These are phyloP conservation scores for Tupaia chinensis DNA, from an alignment of 2,113 vertebrate genomes.

Conservation along the genomic window DNA sequence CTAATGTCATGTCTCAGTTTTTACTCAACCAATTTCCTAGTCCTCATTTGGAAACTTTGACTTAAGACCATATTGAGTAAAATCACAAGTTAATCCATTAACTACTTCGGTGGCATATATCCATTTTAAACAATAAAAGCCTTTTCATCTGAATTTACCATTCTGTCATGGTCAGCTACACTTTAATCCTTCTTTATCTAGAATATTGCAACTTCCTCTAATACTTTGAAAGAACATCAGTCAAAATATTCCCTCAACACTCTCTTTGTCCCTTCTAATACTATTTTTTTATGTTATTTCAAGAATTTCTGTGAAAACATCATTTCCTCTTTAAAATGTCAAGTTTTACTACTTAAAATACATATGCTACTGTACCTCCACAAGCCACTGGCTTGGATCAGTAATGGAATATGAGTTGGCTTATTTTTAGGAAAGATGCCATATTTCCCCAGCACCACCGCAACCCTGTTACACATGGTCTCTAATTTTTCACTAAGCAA, in stretches of 20 bases:
- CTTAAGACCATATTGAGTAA: background rate
- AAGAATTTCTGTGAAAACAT: slow-evolving; percentile 40
- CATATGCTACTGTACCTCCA: background rate
- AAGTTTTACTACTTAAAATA: slow-evolving; percentile 56
- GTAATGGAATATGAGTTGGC: background rate
- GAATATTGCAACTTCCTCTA: slow-evolving; percentile 10
- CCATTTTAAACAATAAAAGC: slow-evolving; percentile 1
- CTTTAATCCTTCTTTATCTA: slow-evolving; percentile 32
- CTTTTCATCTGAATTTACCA: background rate
- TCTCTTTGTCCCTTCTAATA: background rate
- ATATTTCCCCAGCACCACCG: background rate
- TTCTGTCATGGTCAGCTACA: background rate
- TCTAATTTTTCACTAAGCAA: background rate
- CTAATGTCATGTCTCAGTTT: background rate
- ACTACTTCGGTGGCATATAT: background rate
- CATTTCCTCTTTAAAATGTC: slow-evolving; percentile 43
- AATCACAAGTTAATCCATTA: slow-evolving; percentile 19
- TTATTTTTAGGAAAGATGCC: background rate
- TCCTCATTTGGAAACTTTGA: slow-evolving; percentile 53
- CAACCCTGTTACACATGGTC: accelerated
- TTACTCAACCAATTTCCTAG: background rate
- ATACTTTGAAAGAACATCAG: slow-evolving; percentile 3
- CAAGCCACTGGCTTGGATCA: background rate
- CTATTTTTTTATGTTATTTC: slow-evolving; percentile 22
- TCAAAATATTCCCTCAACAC: background rate